A percentile compares a stretch with the other conserved stretches of the same genome.
phyloP scores from a whole-genome alignment of 2,888 invertebrate genomes.

The Ochropleura leucogaster region DNA sequence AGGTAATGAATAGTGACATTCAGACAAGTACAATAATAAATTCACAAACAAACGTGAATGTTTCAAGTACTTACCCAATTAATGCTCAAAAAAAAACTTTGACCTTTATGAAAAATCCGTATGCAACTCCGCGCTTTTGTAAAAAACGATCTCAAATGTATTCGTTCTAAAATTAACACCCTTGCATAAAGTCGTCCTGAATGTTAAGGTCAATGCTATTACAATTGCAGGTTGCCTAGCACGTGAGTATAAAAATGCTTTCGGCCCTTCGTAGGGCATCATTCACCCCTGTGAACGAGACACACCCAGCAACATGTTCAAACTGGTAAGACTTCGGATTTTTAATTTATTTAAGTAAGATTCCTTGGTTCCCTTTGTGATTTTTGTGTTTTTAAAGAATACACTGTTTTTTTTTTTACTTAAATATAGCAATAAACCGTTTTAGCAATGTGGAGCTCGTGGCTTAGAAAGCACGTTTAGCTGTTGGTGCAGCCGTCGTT shows the following conservation, averaged over 20 bases:
- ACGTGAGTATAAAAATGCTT: slow-evolving; percentile 72
- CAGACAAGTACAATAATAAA: slow-evolving; percentile 15
- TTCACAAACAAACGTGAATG: slow-evolving; percentile 18
- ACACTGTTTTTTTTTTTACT: no score
- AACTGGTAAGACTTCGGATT: slow-evolving; percentile 72
- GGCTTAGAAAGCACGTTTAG: no score
- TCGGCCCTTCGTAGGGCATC: slow-evolving; percentile 71
- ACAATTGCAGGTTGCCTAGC: slow-evolving; percentile 61
- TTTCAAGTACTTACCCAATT: slow-evolving; percentile 16
- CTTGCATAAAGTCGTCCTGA: slow-evolving; percentile 63
- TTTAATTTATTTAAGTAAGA: slow-evolving; percentile 14
- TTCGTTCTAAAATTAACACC: slow-evolving; percentile 47
- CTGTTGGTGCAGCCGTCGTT: no score
- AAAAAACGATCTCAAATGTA: slow-evolving; percentile 12
- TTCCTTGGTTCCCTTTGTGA: not conserved
- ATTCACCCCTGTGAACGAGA: slow-evolving; percentile 73
- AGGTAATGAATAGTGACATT: slow-evolving; percentile 15
- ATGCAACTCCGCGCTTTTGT: not conserved
- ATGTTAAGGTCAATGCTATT: slow-evolving; percentile 73
- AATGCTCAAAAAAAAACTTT: slow-evolving; percentile 17
- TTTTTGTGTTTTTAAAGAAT: slow-evolving; percentile 4
- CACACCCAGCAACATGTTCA: slow-evolving; percentile 73
- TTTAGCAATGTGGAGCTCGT: not conserved
- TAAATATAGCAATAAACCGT: not conserved
- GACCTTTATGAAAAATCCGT: slow-evolving; percentile 37